These are phyloP conservation scores for Erethizon dorsatum DNA, from an alignment of 2,797 vertebrate genomes.

Conservation along the genomic window DNA sequence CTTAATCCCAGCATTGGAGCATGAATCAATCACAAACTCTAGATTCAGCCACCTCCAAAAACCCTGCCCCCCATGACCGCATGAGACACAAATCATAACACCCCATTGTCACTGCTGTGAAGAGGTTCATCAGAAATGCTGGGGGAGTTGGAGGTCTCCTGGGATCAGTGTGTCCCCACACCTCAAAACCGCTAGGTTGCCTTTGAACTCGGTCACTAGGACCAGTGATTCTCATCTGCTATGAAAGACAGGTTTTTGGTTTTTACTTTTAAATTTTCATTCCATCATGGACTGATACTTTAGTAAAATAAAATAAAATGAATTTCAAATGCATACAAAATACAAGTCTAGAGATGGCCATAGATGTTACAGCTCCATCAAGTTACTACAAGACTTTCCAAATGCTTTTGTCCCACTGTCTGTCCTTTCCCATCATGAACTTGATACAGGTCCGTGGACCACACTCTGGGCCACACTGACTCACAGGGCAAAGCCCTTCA, in stretches of 20 bases:
- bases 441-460: not conserved
- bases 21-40: not conserved
- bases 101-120: too few relatives aligned
- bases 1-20: not conserved
- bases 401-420: not conserved
- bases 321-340: not conserved
- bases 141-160: not conserved
- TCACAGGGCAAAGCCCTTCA: rapidly evolving
- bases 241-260: not conserved
- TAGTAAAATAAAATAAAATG: not conserved
- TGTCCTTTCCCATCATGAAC: not conserved
- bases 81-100: not conserved
- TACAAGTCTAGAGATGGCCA: not conserved
- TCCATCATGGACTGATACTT: not conserved
- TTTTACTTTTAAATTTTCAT: not conserved
- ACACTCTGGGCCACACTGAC: not conserved
- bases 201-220: not conserved
- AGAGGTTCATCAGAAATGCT: not conserved
- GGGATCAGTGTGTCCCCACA: not conserved
- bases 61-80: not conserved
- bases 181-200: not conserved
- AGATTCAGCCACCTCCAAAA: not conserved
- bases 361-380: not conserved
- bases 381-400: not conserved
- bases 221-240: not conserved